A percentile compares a stretch with the other conserved stretches of the same genome.
These are phyloP conservation scores for Cephus runcator DNA, from an alignment of 2,888 invertebrate genomes.

Conservation along the genomic window DNA sequence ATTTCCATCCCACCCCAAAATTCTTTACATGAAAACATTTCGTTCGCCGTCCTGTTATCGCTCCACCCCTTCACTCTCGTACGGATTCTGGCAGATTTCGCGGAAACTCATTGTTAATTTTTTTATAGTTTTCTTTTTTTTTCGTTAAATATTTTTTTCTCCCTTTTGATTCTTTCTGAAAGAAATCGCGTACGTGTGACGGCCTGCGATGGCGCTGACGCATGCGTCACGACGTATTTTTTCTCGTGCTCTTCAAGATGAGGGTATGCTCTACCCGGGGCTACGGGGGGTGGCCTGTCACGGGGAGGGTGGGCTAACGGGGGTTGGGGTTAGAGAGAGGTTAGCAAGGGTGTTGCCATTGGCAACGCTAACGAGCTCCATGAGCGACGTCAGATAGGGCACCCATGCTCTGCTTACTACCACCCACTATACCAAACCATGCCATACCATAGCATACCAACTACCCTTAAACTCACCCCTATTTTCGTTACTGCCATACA, in stretches of 20 bases:
- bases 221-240: slow-evolving; percentile 42
- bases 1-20: background rate
- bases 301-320: slow-evolving; percentile 16
- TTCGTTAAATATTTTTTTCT: background rate
- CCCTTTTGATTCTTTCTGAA: background rate
- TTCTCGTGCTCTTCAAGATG: slow-evolving; percentile 39
- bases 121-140: background rate
- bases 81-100: background rate
- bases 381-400: slow-evolving; percentile 64
- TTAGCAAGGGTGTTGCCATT: slow-evolving; percentile 61
- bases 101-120: background rate
- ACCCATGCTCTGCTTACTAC: slow-evolving; percentile 32
- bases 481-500: slow-evolving; percentile 15
- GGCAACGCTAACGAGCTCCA: slow-evolving; percentile 65
- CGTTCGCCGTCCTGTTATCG: background rate
- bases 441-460: slow-evolving; percentile 18
- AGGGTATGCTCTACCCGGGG: slow-evolving; percentile 8
- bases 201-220: slow-evolving; percentile 36
- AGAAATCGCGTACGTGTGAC: slow-evolving; percentile 42
- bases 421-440: slow-evolving; percentile 16
- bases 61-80: background rate
- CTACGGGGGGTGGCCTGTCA: slow-evolving; percentile 27
- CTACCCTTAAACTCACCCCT: slow-evolving; percentile 16
- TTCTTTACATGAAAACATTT: background rate
- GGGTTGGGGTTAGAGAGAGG: slow-evolving; percentile 12